Evolutionary conservation across 2,797 vertebrate genomes (phyloP).

Genomic region (Eospalax fontanierii): DNA sequence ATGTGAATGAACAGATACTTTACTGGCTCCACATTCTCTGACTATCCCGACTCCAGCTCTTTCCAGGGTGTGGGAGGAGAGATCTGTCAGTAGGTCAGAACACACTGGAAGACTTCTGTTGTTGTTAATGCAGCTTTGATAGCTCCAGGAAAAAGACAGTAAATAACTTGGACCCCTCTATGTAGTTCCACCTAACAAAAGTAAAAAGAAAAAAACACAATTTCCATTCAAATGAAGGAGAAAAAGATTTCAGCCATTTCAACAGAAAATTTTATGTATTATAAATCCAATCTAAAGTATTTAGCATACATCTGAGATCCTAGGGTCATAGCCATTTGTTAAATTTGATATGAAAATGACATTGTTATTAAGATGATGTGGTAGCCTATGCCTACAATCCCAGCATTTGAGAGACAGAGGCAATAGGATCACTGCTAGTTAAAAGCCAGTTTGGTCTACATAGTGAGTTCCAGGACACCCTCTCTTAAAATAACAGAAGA

Average conservation of each 20-base stretch:
- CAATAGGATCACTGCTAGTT: not conserved
- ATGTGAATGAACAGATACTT: not conserved
- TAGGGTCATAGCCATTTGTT: not conserved
- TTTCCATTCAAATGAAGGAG: not conserved
- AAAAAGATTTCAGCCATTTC: not conserved
- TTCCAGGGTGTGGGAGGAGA: rapidly evolving
- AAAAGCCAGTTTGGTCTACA: not conserved
- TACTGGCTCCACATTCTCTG: not conserved
- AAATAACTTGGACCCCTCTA: conserved; percentile 95
- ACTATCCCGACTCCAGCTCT: conserved; percentile 9
- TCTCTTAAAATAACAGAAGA: not conserved
- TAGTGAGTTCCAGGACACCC: not conserved
- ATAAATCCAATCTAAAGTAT: not conserved
- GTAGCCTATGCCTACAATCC: no score
- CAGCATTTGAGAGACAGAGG: not conserved
- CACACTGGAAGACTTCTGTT: not conserved
- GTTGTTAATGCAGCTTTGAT: conserved; percentile 81
- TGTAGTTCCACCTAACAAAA: conserved; percentile 93
- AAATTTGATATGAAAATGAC: not conserved
- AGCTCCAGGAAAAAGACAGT: conserved; percentile 91
- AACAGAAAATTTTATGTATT: not conserved
- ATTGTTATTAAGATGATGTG: not conserved
- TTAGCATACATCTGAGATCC: not conserved
- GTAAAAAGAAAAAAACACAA: conserved; percentile 56
- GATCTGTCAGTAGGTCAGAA: not conserved